Percentiles rank a stretch among this genome's conserved stretches.
Evolutionary conservation across 2,113 vertebrate genomes (phyloP).

Genomic region (Nerophis ophidion): DNA sequence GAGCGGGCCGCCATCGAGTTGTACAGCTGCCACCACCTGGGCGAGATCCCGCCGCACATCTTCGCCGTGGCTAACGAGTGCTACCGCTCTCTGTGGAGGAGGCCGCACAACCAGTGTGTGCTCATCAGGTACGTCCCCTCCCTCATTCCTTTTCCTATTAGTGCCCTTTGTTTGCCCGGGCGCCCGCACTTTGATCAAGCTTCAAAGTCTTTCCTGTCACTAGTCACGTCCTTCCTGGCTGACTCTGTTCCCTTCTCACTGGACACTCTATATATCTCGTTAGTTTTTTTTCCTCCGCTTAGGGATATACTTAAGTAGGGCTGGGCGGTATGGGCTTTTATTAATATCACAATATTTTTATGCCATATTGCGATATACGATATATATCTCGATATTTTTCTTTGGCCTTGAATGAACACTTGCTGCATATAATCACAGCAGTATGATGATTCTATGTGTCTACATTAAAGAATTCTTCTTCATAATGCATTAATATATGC

Average conservation of each 20-base stretch:
- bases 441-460: too few relatives aligned
- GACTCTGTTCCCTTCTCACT: not conserved
- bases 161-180: not conserved
- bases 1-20: constrained; percentile 70
- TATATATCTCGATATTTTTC: too few relatives aligned
- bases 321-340: too few relatives aligned
- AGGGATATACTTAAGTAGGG: too few relatives aligned
- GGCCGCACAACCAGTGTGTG: constrained; percentile 90
- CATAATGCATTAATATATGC: too few relatives aligned
- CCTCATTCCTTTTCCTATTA: not conserved
- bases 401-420: too few relatives aligned
- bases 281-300: too few relatives aligned
- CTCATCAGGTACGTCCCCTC: constrained; percentile 84
- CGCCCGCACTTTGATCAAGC: not conserved
- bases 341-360: too few relatives aligned
- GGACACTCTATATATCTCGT: too few relatives aligned
- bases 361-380: too few relatives aligned
- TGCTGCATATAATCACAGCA: too few relatives aligned
- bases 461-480: too few relatives aligned
- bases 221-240: constrained; percentile 45
- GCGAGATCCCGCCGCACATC: constrained; percentile 88
- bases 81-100: constrained; percentile 94
- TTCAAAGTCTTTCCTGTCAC: constrained; percentile 1
- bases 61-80: constrained; percentile 94
- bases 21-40: constrained; percentile 84